Base-by-base conservation (phyloP, 2,797 vertebrate genomes). In the Lepidocolaptes lacrymiger region DNA sequence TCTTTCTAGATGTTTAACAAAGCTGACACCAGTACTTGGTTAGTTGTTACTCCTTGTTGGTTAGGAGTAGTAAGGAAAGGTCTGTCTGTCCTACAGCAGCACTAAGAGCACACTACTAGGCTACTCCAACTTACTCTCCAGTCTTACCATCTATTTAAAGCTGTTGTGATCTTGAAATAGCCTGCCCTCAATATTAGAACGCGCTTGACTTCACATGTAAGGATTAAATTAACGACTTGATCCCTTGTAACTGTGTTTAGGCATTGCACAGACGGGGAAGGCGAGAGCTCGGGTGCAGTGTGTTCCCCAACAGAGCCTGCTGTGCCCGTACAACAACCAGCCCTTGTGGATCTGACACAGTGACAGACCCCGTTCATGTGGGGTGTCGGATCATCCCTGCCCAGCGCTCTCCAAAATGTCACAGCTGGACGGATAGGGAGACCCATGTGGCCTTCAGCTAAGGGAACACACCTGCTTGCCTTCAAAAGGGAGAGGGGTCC, bases 131-230 rank as follows among this genome's bases (percentile, higher is more conserved):
- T 86, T 51, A 34, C 59, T 75, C 68, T 59, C 19, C 82, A 58
- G 49, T 10, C 89, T 76, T 68, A 67, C 75, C 69, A 71, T 74
- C 91, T 95, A 91, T 83, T 95, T 90, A 91, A 91, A 93, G 95
- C 88, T 87, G 74, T 26, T 71, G 74, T 67, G 49, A 74, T 86
- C 92, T 59, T 48, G 68, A 85, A 96, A 93, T 72, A 95, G 92
- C 78, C 75, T 78, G 87, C 58, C 77, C 71, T 85, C 89, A 32
- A 20, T 88, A 85, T 90, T 51, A 46, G 74, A 74, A n/a, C 49
- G 52, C 0, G 1, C 73, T 3, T 61, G 90, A 52, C 59, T 94
- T 85, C 24, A 49, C 5, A 4, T 3, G 67, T 5, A 32, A 79
- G 93, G 93, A 82, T 12, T 71, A n/a, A 89, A 56, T 80, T 24